Evolutionary conservation across 2,888 invertebrate species (phyloP).

Genomic region (Euphydryas editha): DNA sequence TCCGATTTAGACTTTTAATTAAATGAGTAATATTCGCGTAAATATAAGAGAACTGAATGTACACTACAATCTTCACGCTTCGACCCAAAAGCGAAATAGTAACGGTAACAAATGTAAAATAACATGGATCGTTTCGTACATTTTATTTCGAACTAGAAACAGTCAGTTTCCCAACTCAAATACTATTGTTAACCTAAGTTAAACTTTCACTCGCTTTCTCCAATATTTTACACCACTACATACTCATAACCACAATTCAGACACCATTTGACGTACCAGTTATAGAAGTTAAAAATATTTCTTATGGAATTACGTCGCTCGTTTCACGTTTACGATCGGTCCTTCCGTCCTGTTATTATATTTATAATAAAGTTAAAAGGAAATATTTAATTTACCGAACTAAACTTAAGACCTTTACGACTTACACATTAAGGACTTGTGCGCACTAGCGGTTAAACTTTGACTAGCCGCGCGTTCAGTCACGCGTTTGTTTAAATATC

Average conservation of each 20-base stretch:
- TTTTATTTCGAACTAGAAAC: no score
- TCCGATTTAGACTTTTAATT: no score
- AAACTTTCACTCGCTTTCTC: neutral
- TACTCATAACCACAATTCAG: constrained; percentile 7
- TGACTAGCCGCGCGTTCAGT: no score
- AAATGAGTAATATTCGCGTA: no score
- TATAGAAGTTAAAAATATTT: constrained; percentile 27
- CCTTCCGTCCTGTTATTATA: constrained; percentile 8
- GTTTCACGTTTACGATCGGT: constrained; percentile 7
- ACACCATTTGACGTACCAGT: constrained; percentile 1
- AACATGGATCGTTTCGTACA: no score
- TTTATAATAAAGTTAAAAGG: neutral
- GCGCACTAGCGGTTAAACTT: no score
- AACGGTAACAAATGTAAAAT: no score
- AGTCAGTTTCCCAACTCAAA: no score
- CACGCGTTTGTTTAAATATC: no score
- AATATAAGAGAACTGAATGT: no score
- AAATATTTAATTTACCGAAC: neutral
- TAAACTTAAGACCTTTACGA: neutral
- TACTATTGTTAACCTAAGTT: neutral
- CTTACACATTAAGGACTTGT: neutral
- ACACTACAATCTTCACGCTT: no score
- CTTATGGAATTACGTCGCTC: constrained; percentile 1
- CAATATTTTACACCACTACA: neutral
- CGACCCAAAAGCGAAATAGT: no score